Conservation (phyloP, 2,113 vertebrate genomes). For the Tachuris rubrigastra region DNA sequence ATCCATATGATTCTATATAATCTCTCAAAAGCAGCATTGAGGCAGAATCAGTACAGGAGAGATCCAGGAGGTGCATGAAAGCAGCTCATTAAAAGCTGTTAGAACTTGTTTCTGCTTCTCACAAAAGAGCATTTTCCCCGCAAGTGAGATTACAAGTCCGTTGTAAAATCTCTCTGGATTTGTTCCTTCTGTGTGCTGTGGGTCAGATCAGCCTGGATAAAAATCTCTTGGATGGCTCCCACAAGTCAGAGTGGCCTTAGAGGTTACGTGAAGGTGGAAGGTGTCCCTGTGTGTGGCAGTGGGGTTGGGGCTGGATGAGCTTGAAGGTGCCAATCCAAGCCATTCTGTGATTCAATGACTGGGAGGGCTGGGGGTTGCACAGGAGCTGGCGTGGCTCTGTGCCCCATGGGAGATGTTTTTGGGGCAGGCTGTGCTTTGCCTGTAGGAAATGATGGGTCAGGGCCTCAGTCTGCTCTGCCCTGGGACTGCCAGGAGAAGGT, state of each 20-base stretch:
- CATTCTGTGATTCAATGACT: background rate
- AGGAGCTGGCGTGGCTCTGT: background rate
- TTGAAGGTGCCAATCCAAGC: background rate
- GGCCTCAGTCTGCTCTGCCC: background rate
- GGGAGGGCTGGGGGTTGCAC: background rate
- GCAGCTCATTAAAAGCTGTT: background rate
- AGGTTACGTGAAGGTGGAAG: background rate
- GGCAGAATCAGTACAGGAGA: background rate
- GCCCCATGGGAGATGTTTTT: fast-evolving
- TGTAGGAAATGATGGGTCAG: fast-evolving
- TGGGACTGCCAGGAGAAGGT: background rate
- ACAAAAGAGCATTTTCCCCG: background rate
- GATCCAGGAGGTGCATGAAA: background rate
- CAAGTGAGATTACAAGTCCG: background rate
- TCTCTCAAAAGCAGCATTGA: background rate
- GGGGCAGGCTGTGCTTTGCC: background rate
- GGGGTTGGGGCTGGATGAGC: background rate
- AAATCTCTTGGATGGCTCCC: background rate
- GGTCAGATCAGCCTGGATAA: background rate
- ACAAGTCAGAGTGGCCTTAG: background rate
- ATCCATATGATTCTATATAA: too few species aligned
- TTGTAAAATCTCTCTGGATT: background rate
- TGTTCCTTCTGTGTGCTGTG: background rate
- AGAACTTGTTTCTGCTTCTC: background rate
- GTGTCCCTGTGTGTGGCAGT: background rate